phyloP scores from a whole-genome alignment of 2,113 vertebrate genomes.

The Xerus inauris region DNA sequence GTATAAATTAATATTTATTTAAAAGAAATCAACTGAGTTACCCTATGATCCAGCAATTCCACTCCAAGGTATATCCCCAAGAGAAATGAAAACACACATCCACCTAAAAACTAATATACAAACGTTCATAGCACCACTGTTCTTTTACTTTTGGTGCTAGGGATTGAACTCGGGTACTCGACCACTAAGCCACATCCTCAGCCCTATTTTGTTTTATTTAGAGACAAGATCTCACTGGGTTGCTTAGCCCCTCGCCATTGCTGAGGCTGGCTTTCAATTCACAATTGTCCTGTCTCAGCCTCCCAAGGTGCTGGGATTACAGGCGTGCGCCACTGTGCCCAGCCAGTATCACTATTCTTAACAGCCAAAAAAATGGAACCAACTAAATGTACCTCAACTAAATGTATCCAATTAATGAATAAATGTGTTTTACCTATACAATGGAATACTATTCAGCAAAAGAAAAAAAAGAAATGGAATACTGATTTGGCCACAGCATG shows the following conservation, averaged over 20 bases:
- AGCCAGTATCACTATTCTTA: conserved; percentile 10
- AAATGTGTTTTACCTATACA: neutral
- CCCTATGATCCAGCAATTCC: neutral
- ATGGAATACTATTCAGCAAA: neutral
- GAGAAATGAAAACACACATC: conserved; percentile 25
- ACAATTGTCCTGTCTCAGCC: too few relatives aligned
- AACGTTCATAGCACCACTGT: neutral
- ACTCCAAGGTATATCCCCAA: neutral
- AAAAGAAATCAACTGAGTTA: conserved; percentile 42
- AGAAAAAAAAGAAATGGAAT: neutral
- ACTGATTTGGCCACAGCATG: neutral
- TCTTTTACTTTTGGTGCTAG: too few relatives aligned
- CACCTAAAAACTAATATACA: neutral
- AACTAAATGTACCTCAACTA: neutral
- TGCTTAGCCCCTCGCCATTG: too few relatives aligned
- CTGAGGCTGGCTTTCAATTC: too few relatives aligned
- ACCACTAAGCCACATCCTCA: too few relatives aligned
- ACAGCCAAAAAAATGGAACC: neutral
- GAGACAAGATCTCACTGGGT: too few relatives aligned
- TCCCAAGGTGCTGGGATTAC: too few relatives aligned
- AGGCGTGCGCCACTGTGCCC: too few relatives aligned
- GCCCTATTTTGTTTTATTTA: too few relatives aligned
- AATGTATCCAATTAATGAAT: neutral
- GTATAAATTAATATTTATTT: conserved; percentile 25
- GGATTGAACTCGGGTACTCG: too few relatives aligned